Evolutionary conservation across 2,113 vertebrate genomes (phyloP), one percentile per base, ranked within the genome.

Genomic region (Siphamia tubifer): DNA sequence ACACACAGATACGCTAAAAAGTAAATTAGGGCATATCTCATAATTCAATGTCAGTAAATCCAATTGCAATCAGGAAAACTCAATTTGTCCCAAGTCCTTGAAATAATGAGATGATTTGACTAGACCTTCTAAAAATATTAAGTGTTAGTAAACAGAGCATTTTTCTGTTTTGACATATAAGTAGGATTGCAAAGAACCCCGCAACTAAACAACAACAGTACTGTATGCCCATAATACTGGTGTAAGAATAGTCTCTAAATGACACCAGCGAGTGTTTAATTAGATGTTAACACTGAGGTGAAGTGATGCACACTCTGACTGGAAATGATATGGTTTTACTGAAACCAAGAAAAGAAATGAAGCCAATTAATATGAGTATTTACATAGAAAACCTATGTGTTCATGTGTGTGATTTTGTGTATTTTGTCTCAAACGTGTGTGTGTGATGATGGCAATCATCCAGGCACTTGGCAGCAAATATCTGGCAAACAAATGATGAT

Each of bases 41-140:
- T 89, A 93, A 94, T 94, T 94, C 90, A 88, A 93, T 94, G 91
- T 88, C 76, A 75, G 52, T 90, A 92, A 94, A 94, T 94, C 90
- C 63, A 91, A 92, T 94, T 87, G 64, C 62, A 81, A 92, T 93
- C 86, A 91, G 92, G 85, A 55, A 75, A 93, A 93, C 90, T 89
- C 71, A 91, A 90, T 94, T 93, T 90, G 88, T 78, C 87, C 68
- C 28, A 71, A 73, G 25, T 64, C 63, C 27, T 68, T 52, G 74
- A 87, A 92, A 83, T 75, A 81, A 92, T 81, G 77, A 78, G 57
- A 74, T 45, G 68, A 90, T 81, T 85, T 62, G 72, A 88, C 80
- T 44, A 74, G 45, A 87, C 58, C 72, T 83, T 88, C 77, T 82
- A 82, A 84, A 89, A 92, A 92, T 80, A 91, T 68, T 56, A 78